Base-by-base conservation (phyloP, 2,888 invertebrate genomes). In the Lissonota sp. region DNA sequence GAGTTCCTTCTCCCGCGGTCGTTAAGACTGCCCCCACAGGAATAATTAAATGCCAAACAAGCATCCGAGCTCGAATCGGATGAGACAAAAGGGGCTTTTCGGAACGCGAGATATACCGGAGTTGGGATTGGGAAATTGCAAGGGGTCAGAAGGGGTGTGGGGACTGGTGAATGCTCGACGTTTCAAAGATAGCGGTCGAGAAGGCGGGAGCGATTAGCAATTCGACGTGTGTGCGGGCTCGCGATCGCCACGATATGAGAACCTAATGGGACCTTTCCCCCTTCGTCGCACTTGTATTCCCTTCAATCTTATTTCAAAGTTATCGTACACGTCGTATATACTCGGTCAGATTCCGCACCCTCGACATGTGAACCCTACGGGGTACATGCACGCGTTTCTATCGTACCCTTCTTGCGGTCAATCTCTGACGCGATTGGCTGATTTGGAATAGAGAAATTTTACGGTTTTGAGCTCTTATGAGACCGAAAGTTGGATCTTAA, bases 31-130 rank as follows among this genome's bases (percentile, higher is more conserved):
- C 82, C 87, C 72, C 88, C 84, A 73, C 73, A 82, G 87, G 86
- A 87, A 86, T 87, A 88, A 88, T 88, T 88, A 87, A 86, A 86
- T 86, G 83, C 82, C 76, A 72, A 51, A 60, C 73, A 62, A 51
- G 44, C 40, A 37, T n/a, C 46, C 1, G 26, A 26, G 26, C 26
- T n/a, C 44, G 71, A 72, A 76, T 62, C 57, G 26, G 26, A 26
- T 26, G 66, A 75, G 80, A 71, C 75, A 72, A 71, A n/a, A 75
- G 80, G 71, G 66, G 26, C 26, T 26, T 26, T 49, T 67, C 42
- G 64, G 14, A 42, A 69, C 8, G 8, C 40, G 40, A 60, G 67
- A 49, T 57, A 66, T 39, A 10, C 10, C 40, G 7, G n/a, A 66
- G 6, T 26, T 40, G 46, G n/a, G 37, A 63, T 62, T 53, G 67